These are phyloP conservation scores for Sander vitreus DNA, from an alignment of 2,113 vertebrate species.

Conservation along the genomic window DNA sequence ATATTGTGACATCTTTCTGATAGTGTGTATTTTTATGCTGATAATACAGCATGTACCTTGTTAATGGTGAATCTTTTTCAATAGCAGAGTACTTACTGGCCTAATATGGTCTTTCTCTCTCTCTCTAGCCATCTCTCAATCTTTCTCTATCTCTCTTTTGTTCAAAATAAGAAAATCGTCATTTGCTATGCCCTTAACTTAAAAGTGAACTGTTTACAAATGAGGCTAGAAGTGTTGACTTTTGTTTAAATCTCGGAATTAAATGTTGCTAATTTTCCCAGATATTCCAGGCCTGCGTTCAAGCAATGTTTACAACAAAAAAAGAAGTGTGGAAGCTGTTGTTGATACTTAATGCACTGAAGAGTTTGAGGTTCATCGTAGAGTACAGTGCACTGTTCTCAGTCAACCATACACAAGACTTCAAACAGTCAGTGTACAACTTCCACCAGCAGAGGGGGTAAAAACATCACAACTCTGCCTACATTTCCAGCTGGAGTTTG, in stretches of 20 bases:
- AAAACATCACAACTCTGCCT: slow-evolving; percentile 10
- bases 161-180: background rate
- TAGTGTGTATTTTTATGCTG: background rate
- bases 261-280: background rate
- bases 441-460: slow-evolving; percentile 47
- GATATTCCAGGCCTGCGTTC: background rate
- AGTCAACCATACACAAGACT: background rate
- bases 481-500: background rate
- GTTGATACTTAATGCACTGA: background rate
- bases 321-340: background rate
- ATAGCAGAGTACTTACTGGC: background rate
- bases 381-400: background rate
- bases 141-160: background rate
- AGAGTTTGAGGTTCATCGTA: background rate
- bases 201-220: no score
- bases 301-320: background rate
- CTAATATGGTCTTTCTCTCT: background rate
- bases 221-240: background rate
- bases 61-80: background rate
- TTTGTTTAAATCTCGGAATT: background rate
- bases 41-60: background rate
- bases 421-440: background rate
- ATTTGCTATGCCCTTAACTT: background rate
- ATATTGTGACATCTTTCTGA: background rate
- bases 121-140: no score